Evolutionary conservation across 2,888 invertebrate genomes (phyloP), one percentile per base, ranked within the genome.

Genomic region (Epistrophe grossulariae): DNA sequence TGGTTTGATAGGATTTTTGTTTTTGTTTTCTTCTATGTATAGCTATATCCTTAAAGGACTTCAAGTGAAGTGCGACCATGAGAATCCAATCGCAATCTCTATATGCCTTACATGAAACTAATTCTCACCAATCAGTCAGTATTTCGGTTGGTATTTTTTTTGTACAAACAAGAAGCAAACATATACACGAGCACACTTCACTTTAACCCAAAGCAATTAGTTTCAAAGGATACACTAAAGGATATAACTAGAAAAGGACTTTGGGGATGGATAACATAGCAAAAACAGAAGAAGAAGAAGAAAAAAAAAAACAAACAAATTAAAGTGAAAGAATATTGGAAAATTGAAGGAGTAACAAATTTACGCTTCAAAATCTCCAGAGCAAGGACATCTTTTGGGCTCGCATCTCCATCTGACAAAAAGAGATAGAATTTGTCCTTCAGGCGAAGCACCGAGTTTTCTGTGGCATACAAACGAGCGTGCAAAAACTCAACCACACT

Each of bases 351-450:
- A 79, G 66, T 48, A 50, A 79, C 19, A 74, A 71, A 91, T 91
- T 91, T 90, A 92, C 92, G 91, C 84, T 92, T 91, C 89, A 92
- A 82, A 88, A 91, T 89, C 74, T 91, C 90, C 81, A 87, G 74
- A 59, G 89, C 88, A 72, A 92, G 89, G 73, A 92, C 88, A 68
- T 91, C 90, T 81, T 60, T 77, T 5, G 92, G 91, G 72, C 89
- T 88, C 88, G 91, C 91, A 57, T 89, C 88, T 50, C 90, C 66
- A 13, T 68, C 91, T 64, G 91, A 92, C 62, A 92, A 84, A 88
- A 92, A 92, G 76, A 92, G 89, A 89, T 92, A 91, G 68, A 90
- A 88, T 89, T 91, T 92, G 88, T 92, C 92, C 89, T 91, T 92
- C 38, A 92, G 90, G 24, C 92, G 89, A 57, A 91, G 89, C 72